Base-by-base conservation (phyloP, 2,888 invertebrate genomes). In the Exephanes ischioxanthus region DNA sequence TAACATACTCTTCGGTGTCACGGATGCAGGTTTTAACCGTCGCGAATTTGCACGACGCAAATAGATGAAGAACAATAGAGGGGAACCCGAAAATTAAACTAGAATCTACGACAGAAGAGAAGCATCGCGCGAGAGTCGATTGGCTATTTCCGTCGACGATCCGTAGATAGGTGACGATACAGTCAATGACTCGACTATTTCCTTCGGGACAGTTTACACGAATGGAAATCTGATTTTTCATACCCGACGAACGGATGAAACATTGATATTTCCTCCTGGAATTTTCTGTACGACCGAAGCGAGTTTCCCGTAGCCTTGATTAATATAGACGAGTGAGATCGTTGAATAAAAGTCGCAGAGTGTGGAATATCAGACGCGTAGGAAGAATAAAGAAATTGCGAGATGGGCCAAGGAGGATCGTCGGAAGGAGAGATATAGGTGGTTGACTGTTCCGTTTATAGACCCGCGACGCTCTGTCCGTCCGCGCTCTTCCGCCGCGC, bases 381-480 rank as follows among this genome's bases (percentile, higher is more conserved):
- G 41, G 63, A 73, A 78, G 58, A 37, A 72, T 72, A 78, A 83
- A 83, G 61, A 83, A 83, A 78, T 48, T 58, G 41, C 33, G 70
- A 68, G 76, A 70, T 53, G 78, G 37, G 67, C 77, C 78, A 61
- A 61, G 70, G 80, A 80, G 84, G 77, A 63, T 63, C 45, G 45
- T 26, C 30, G 48, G 51, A 63, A 66, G 51, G 55, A 73, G 73
- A 73, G n/a, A 73, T 67, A 81, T 82, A 77, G 53, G 37, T 71
- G 71, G 71, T 73, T 61, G 82, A 77, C 73, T 55, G 81, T 70
- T 84, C 84, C 86, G 84, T 86, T 87, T 86, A 87, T 86, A 87
- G 86, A 84, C 79, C 84, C 71, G 77, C 73, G 30, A 16, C 14
- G 68, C 66, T 45, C 45, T 16, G 16, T 26, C 33, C 63, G 66